Evolutionary conservation across 1,140 invertebrate genomes (phyloP), one percentile per base, ranked within the genome.

Genomic region (Macrotrachela quadricornifera): DNA sequence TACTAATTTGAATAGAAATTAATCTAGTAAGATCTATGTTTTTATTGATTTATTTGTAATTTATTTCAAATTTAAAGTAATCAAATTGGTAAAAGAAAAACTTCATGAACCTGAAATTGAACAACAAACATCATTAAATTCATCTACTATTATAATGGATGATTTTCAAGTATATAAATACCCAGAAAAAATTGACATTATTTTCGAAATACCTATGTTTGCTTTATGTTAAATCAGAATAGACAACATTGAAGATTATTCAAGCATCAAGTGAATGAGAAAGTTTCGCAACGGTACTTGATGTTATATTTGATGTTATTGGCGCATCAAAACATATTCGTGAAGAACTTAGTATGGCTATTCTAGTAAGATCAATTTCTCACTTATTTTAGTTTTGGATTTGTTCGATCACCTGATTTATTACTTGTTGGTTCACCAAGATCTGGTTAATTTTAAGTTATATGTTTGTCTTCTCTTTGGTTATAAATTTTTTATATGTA

Each of bases 291-390:
- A 92, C 88, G 9, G 85, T 97, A 16, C 91, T 92, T 12, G 85
- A 94, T 74, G 82, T 86, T 0, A 90, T 84, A 0, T 99, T 92
- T 92, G 79, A 85, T 56, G 87, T 99, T 71, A 78, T 99, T 60
- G 94, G 94, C 1, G 91, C 90, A 1, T 65, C 97, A 11, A 75
- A 77, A 37, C 76, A 85, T 64, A 81, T 97, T 41, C 71, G 88
- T 50, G 78, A 87, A 59, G 84, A 94, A 64, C 72, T 99, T 16
- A 78, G 91, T 67, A 73, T 86, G 63, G 78, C 84, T 43, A 88
- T 97, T 56, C 68, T 96, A 68, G 81, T 83, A n/a, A n/a, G n/a
- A n/a, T n/a, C n/a, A n/a, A 66, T 71, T n/a, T n/a, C n/a, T n/a
- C n/a, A n/a, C n/a, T n/a, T n/a, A n/a, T n/a, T n/a, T n/a, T n/a